Evolutionary conservation across 2,113 vertebrate genomes (phyloP).

Genomic region (Cottus gobio): DNA sequence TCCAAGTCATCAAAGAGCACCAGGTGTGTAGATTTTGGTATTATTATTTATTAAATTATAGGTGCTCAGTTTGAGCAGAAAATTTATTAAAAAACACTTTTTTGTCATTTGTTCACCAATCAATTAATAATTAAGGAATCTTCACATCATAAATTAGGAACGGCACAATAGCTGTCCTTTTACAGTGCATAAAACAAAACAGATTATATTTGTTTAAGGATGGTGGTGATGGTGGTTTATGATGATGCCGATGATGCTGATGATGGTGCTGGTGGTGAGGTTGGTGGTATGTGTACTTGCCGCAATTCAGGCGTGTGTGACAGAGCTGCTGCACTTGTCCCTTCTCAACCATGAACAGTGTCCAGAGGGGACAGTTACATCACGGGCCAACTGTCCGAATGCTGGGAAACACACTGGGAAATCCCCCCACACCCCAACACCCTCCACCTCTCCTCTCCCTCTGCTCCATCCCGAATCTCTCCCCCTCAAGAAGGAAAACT

Average conservation of each 20-base stretch:
- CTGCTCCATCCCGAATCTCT: not conserved
- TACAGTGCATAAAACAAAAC: not conserved
- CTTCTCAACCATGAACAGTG: slow-evolving; percentile 29
- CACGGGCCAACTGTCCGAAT: slow-evolving; percentile 55
- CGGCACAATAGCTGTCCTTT: not conserved
- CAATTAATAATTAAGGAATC: not conserved
- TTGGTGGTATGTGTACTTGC: not conserved
- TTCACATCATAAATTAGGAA: not conserved
- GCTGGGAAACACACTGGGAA: slow-evolving; percentile 53
- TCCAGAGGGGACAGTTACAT: slow-evolving; percentile 63
- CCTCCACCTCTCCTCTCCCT: slow-evolving; percentile 8
- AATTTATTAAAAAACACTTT: not conserved
- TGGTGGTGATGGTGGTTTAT: not conserved
- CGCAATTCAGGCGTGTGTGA: slow-evolving; percentile 17
- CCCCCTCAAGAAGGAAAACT: too few relatives aligned
- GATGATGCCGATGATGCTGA: too few relatives aligned
- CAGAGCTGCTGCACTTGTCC: slow-evolving; percentile 18
- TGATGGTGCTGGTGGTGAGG: not conserved
- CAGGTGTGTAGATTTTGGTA: not conserved
- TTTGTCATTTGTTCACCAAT: not conserved
- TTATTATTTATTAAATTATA: not conserved
- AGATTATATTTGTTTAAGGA: not conserved
- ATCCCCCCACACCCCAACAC: not conserved
- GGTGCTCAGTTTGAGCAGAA: not conserved
- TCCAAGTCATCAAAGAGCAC: not conserved